Evolutionary conservation across 1,140 invertebrate species (phyloP), one percentile per base, ranked within the genome.

Genomic region (Drosophila aff.): DNA sequence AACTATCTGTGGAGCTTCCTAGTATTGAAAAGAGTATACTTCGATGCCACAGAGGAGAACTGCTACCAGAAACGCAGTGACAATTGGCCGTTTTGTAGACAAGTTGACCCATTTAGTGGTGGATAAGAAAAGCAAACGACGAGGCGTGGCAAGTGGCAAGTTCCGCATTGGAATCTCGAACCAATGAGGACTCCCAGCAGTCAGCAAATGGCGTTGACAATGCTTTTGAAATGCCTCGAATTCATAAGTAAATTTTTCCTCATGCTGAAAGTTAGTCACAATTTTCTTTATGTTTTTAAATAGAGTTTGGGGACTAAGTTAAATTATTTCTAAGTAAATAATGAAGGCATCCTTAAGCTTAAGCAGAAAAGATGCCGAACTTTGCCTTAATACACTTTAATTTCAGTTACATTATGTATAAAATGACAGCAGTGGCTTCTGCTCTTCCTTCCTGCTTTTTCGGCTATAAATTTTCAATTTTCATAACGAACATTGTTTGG

Each of bases 71-170:
- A 78, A 63, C 36, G 71, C 81, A 61, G 71, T 86, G 82, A 87
- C 82, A 86, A 86, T 86, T 86, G 82, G 58, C 83, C 75, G 65
- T 74, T 84, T 85, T 61, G 60, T 66, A 83, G 83, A 87, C 82
- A 79, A 87, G 82, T 86, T 86, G 82, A 87, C 82, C 82, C 80
- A 86, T 87, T 86, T 85, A 67, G 38, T 59, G 58, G 50, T 23
- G 13, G 11, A 69, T 8, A 31, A 28, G 16, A 18, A 28, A 57
- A 40, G 26, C 33, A 43, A 40, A 44, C 26, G 53, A 13, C 15
- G 26, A 41, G 69, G 74, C 72, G 60, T 50, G 40, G 59, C 53
- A 76, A 76, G 62, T 76, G 74, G 61, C 62, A 76, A 74, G 55
- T 74, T 76, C 44, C 73, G 73, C 73, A 76, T 46, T 13, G 74